phyloP scores from a whole-genome alignment of 2,888 invertebrate species.

The Lathronympha strigana region DNA sequence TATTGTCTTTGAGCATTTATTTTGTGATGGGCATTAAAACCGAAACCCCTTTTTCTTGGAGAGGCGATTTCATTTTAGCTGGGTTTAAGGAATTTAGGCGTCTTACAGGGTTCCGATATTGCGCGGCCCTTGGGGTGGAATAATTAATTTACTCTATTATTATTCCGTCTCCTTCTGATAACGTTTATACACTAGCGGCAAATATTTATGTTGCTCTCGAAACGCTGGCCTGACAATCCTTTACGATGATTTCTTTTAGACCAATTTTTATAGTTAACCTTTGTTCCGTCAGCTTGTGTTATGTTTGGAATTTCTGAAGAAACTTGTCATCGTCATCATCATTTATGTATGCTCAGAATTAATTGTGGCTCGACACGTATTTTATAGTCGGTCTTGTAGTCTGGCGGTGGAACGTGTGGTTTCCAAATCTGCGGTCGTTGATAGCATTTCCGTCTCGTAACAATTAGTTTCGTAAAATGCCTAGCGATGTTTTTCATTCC shows the following conservation, averaged over 20 bases:
- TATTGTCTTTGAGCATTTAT: constrained; percentile 82
- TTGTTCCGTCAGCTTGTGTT: no score
- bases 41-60: constrained; percentile 81
- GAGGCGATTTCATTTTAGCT: constrained; percentile 82
- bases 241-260: background rate
- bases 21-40: constrained; percentile 83
- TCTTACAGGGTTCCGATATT: constrained; percentile 71
- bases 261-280: no score
- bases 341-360: no score
- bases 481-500: no score
- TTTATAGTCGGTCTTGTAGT: no score
- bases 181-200: constrained; percentile 53
- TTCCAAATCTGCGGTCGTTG: no score
- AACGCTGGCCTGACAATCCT: background rate
- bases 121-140: constrained; percentile 64
- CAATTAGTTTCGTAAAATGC: no score
- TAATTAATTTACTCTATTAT: constrained; percentile 82
- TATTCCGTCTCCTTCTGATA: constrained; percentile 74
- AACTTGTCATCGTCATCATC: no score
- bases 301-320: no score
- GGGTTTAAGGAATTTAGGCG: constrained; percentile 81
- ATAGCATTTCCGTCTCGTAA: no score
- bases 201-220: constrained; percentile 36
- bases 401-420: no score
- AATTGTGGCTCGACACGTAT: no score